phyloP scores from a whole-genome alignment of 1,140 invertebrate genomes.

The Luehdorfia chinensis region DNA sequence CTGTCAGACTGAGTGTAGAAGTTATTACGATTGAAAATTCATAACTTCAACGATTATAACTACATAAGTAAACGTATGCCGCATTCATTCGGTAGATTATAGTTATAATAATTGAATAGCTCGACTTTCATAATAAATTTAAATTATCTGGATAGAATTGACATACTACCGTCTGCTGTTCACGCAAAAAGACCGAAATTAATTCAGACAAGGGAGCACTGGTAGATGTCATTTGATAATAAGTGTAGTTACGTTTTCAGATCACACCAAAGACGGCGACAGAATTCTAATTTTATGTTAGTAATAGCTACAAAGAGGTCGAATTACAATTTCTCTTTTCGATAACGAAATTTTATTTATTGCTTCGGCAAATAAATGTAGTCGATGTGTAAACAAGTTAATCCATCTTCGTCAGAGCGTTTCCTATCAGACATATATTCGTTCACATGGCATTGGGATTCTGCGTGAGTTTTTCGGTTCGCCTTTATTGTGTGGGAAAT shows the following conservation, averaged over 20 bases:
- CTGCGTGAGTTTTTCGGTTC: not conserved
- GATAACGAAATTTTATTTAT: slow-evolving; percentile 10
- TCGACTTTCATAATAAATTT: slow-evolving; percentile 1
- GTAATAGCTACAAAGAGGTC: not conserved
- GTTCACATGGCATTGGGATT: not conserved
- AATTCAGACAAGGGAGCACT: slow-evolving; percentile 2
- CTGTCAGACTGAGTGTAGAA: not conserved
- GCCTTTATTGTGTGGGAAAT: no score
- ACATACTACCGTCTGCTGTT: not conserved
- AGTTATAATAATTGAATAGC: not conserved
- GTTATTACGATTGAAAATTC: not conserved
- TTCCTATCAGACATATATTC: not conserved
- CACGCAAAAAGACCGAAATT: not conserved
- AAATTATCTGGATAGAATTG: not conserved
- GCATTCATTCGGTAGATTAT: not conserved
- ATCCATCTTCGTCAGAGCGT: not conserved
- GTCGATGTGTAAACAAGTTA: slow-evolving; percentile 3
- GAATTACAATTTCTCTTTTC: slow-evolving; percentile 12
- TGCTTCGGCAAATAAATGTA: slow-evolving; percentile 3
- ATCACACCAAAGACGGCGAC: not conserved
- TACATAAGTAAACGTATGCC: not conserved
- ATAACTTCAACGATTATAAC: not conserved
- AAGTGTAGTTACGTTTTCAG: slow-evolving; percentile 5
- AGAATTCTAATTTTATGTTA: slow-evolving; percentile 11
- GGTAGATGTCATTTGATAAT: slow-evolving; percentile 7